These are phyloP conservation scores for Apamea anceps DNA, from an alignment of 2,888 invertebrate genomes.

Conservation along the genomic window DNA sequence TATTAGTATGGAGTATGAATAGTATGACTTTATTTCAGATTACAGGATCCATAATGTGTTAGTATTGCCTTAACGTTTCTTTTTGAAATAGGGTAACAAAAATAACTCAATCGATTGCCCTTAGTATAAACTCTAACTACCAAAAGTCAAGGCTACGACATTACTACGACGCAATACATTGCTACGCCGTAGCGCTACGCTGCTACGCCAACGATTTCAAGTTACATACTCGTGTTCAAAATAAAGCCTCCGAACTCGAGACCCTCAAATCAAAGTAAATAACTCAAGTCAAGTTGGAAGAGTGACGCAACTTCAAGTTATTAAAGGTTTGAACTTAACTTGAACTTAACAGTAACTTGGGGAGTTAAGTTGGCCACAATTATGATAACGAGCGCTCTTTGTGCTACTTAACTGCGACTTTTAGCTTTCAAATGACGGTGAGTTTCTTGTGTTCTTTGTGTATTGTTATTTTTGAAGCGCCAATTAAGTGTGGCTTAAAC, in stretches of 20 bases:
- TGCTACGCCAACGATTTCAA: constrained; percentile 24
- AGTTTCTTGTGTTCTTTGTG: constrained; percentile 56
- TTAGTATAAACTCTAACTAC: neutral
- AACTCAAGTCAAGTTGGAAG: constrained; percentile 52
- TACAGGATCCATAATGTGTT: no score
- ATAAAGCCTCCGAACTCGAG: constrained; percentile 29
- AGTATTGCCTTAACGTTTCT: no score
- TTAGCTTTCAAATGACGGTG: constrained; percentile 56
- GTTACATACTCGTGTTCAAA: constrained; percentile 31
- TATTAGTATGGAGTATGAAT: neutral
- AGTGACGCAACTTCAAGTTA: constrained; percentile 64
- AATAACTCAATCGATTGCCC: constrained; percentile 16
- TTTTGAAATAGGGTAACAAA: neutral
- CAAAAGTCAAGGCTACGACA: constrained; percentile 43
- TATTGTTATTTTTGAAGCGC: constrained; percentile 48
- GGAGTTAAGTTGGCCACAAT: constrained; percentile 72
- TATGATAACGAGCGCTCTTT: constrained; percentile 75
- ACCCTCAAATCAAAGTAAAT: constrained; percentile 67
- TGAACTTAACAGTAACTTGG: constrained; percentile 62
- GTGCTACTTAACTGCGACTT: constrained; percentile 64
- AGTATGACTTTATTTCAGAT: no score
- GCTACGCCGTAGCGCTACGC: constrained; percentile 40
- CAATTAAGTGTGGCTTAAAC: constrained; percentile 38
- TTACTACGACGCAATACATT: constrained; percentile 29
- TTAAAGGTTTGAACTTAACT: constrained; percentile 64